A percentile compares a stretch with the other conserved stretches of the same genome.
Conservation (phyloP, 2,113 vertebrate species). For the Lagopus leucura region DNA sequence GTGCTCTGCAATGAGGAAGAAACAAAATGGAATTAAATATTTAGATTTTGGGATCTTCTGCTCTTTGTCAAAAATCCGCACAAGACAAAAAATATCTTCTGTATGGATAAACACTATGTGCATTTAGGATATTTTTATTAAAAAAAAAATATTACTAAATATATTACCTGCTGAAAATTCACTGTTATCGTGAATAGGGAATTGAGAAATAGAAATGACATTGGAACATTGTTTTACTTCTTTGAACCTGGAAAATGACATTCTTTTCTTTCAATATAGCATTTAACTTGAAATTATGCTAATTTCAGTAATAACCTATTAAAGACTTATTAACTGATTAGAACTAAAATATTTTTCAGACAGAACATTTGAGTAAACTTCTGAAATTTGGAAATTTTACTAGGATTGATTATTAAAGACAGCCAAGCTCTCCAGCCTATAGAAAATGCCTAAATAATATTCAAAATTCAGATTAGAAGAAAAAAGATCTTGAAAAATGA, state of each 20-base stretch:
- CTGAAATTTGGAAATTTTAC: neutral
- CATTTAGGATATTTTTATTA: neutral
- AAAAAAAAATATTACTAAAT: no score
- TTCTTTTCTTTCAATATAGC: neutral
- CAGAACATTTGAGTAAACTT: neutral
- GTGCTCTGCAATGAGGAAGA: neutral
- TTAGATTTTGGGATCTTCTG: neutral
- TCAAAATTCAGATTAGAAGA: neutral
- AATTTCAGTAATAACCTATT: neutral
- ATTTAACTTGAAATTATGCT: neutral
- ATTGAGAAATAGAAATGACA: neutral
- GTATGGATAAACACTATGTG: neutral
- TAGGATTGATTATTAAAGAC: neutral
- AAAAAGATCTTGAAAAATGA: neutral
- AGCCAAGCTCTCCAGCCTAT: neutral
- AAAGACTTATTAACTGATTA: neutral
- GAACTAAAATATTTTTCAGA: neutral
- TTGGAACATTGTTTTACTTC: neutral
- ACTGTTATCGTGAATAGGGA: neutral
- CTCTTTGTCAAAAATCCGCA: neutral
- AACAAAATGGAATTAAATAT: neutral
- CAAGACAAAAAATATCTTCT: neutral
- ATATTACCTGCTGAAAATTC: neutral
- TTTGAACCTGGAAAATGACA: neutral
- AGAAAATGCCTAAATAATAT: neutral